Base-by-base conservation (phyloP, 2,797 vertebrate species). In the Pseudomugil gertrudae region DNA sequence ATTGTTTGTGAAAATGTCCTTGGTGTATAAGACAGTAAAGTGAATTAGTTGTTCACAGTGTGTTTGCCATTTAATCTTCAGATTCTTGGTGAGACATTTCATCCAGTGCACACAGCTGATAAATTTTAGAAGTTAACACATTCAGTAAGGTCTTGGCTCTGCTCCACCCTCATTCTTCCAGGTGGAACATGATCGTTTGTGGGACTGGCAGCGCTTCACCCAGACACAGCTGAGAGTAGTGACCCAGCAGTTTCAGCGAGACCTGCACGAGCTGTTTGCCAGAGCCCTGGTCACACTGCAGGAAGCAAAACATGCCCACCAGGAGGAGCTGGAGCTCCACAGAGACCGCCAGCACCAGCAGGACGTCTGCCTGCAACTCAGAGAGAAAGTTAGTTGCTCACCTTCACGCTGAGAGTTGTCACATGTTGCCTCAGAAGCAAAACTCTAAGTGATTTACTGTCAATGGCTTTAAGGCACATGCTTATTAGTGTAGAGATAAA, bases 351-450 rank as follows among this genome's bases (percentile, higher is more conserved):
- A 83, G 64, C 92, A 88, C 70, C 97, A 98, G 21, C 94, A 95
- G 87, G 91, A 96, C 76, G 84, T 95, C 70, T 98, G 96, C 82
- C 91, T 81, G 13, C 91, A 86, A 27, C 95, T 99, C 82, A 96
- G 92, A 85, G 91, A 93, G 73, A 96, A 97, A 95, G 97, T 99
- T 38, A 76, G 87, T 63, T 26, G n/a, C 26, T 69, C 36, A 56
- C 55, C 33, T 52, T 61, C 26, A 47, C 21, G 29, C 7, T 29
- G 29, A 23, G 33, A 52, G 52, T 23, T 61, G 26, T 63, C 45
- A 57, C 30, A 13, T 21, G 60, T 30, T 53, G 26, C 61, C 45
- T 55, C 26, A 17, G 30, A 63, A 40, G n/a, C 35, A 21, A 3
- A 47, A 48, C 29, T 74, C 50, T 64, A 40, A 48, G 17, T 21